Conservation (phyloP, 2,888 invertebrate genomes). For the Scaptodrosophila latifasciaeformis region DNA sequence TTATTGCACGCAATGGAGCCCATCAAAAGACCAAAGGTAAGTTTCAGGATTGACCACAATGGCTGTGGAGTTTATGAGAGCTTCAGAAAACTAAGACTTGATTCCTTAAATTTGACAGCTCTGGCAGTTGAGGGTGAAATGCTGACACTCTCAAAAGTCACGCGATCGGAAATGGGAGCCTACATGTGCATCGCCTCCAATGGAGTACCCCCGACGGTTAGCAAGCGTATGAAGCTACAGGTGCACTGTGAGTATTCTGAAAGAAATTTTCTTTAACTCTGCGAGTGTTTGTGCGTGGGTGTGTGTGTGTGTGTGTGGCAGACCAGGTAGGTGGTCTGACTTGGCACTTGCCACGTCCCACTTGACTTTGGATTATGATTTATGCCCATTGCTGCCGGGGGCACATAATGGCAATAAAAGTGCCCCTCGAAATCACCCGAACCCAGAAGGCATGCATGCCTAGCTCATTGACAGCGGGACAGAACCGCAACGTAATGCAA, state of each 20-base stretch:
- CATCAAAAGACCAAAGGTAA: conserved; percentile 85
- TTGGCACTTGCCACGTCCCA: not conserved
- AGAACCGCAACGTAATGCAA: conserved; percentile 56
- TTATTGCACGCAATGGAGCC: conserved; percentile 84
- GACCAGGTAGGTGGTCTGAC: too few species aligned
- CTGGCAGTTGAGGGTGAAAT: conserved; percentile 86
- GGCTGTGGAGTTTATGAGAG: too few species aligned
- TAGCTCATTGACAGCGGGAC: conserved; percentile 15
- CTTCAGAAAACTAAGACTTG: too few species aligned
- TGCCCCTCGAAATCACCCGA: too few species aligned
- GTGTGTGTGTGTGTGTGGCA: too few species aligned
- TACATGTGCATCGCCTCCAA: conserved; percentile 93
- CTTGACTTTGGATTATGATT: conserved; percentile 40
- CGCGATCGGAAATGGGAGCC: conserved; percentile 91
- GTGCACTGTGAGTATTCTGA: conserved; percentile 87
- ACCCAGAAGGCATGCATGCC: not conserved
- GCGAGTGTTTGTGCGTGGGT: too few species aligned
- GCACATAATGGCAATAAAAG: conserved; percentile 20
- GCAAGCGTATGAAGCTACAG: conserved; percentile 92
- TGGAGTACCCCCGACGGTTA: conserved; percentile 90
- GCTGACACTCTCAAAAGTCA: conserved; percentile 88
- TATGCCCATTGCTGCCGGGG: conserved; percentile 25
- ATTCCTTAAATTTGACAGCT: too few species aligned
- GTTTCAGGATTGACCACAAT: conserved; percentile 7
- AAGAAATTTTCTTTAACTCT: not conserved